phyloP scores from a whole-genome alignment of 2,888 invertebrate genomes.

The Conus canariensis region DNA sequence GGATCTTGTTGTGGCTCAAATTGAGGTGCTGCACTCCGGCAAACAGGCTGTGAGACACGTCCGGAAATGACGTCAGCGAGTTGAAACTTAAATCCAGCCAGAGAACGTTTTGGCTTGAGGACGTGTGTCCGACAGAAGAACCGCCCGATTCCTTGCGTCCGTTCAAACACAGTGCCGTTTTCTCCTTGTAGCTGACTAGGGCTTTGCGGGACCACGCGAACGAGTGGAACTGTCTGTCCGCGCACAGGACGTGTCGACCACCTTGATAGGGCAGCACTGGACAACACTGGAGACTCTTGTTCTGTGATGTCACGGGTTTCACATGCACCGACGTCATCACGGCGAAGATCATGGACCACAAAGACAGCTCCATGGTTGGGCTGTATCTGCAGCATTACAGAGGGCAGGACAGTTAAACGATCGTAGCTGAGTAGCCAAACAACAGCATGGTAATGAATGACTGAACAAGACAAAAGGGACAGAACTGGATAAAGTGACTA shows the following conservation, averaged over 20 bases:
- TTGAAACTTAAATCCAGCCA: not conserved
- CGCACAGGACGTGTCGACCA: not conserved
- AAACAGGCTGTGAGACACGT: not conserved
- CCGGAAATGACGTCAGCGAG: not conserved
- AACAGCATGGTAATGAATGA: not conserved
- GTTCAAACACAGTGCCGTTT: not conserved
- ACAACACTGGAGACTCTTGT: not conserved
- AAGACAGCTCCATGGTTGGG: not conserved
- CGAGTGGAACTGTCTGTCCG: not conserved
- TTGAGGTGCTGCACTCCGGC: not conserved
- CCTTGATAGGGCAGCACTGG: not conserved
- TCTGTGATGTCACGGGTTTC: not conserved
- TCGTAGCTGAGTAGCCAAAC: not conserved
- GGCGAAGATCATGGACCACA: not conserved
- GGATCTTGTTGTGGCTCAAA: conserved; percentile 14
- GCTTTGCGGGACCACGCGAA: not conserved
- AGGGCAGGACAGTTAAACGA: not conserved
- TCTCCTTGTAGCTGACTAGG: too few species aligned
- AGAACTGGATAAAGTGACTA: not conserved
- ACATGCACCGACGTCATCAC: not conserved
- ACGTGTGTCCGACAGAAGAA: not conserved
- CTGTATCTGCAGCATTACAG: not conserved
- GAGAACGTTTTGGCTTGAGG: not conserved
- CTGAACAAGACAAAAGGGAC: not conserved
- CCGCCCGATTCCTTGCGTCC: not conserved